Evolutionary conservation across 2,797 vertebrate species (phyloP).

Genomic region (Sphaeramia orbicularis): DNA sequence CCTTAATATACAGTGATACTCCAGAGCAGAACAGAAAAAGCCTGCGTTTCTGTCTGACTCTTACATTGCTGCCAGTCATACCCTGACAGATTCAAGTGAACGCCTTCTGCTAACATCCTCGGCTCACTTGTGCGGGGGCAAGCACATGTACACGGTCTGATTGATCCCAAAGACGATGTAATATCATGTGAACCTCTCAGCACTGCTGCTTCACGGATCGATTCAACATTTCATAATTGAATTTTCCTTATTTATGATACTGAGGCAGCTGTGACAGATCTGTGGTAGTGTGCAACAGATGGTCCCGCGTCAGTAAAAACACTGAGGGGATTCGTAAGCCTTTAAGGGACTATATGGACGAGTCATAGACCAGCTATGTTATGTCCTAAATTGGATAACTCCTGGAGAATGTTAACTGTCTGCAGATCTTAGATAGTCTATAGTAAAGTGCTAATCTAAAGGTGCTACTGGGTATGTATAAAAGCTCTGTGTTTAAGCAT

Average conservation of each 20-base stretch:
- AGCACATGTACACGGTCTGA: constrained; percentile 1
- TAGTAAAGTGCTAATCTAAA: constrained; percentile 20
- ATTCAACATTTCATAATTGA: constrained; percentile 37
- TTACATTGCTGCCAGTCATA: not conserved
- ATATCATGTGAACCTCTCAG: constrained; percentile 11
- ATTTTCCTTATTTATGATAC: constrained; percentile 47
- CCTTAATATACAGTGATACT: too few relatives aligned
- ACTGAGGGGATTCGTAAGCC: constrained; percentile 30
- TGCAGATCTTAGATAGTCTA: constrained; percentile 1
- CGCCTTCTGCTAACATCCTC: constrained; percentile 1
- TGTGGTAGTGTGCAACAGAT: constrained; percentile 53
- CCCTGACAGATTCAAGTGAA: not conserved
- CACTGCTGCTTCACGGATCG: constrained; percentile 16
- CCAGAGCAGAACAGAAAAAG: too few relatives aligned
- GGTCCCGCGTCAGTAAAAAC: constrained; percentile 31
- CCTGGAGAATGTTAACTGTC: constrained; percentile 34
- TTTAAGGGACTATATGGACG: not conserved
- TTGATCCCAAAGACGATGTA: constrained; percentile 6
- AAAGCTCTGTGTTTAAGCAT: constrained; percentile 52
- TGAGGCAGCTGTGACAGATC: constrained; percentile 30
- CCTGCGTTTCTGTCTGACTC: too few relatives aligned
- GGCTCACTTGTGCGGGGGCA: not conserved
- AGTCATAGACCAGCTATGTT: constrained; percentile 10
- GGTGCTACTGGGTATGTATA: constrained; percentile 2
- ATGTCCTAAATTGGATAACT: constrained; percentile 3